Evolutionary conservation across 1,140 invertebrate genomes (phyloP).

Genomic region (Limonius californicus): DNA sequence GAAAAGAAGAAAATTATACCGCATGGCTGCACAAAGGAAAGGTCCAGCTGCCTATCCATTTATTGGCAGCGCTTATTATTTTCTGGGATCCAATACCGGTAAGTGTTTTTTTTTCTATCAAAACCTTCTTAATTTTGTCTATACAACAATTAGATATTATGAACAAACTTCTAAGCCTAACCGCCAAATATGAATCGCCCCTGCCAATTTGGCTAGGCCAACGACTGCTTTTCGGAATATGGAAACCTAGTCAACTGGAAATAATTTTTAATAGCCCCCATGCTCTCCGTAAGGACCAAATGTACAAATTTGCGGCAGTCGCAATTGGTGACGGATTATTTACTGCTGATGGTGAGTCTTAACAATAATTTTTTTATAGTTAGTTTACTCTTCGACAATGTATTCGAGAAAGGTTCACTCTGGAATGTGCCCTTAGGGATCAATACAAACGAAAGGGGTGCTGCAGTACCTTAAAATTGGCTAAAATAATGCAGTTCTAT

Average conservation of each 20-base stretch:
- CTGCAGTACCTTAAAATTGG: no score
- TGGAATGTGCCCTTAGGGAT: no score
- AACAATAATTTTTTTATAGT: no score
- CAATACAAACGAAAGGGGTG: no score
- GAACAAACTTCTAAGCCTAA: neutral
- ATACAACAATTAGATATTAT: no score
- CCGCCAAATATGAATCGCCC: neutral
- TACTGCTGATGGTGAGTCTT: constrained; percentile 3
- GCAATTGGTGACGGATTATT: constrained; percentile 14
- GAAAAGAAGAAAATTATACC: constrained; percentile 11
- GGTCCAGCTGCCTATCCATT: constrained; percentile 8
- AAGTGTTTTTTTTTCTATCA: no score
- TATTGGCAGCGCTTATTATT: constrained; percentile 11
- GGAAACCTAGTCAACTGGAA: constrained; percentile 18
- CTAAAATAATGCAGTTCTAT: no score
- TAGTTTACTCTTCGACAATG: no score
- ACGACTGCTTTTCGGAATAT: no score
- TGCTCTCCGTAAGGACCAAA: neutral
- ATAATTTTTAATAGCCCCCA: constrained; percentile 9
- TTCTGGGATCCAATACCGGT: constrained; percentile 7
- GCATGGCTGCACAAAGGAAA: neutral
- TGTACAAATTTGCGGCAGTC: neutral
- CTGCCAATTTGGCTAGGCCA: constrained; percentile 8
- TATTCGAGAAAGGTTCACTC: no score
- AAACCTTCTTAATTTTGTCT: no score